Conservation (phyloP, 2,888 invertebrate genomes). For the Lasioglossum figueresi region DNA sequence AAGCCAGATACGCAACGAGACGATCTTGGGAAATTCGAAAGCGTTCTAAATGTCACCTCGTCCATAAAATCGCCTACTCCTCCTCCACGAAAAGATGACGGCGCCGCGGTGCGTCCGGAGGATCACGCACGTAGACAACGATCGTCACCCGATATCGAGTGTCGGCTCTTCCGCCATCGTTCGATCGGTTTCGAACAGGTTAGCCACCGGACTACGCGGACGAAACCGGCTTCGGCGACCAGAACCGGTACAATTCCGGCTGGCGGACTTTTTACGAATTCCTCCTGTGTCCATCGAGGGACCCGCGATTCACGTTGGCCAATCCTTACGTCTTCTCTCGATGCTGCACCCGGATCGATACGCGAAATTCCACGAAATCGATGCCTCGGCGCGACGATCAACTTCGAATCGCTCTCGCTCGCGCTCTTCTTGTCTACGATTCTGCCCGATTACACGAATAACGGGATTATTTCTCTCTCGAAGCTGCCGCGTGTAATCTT, state of each 20-base stretch:
- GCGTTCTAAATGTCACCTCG: constrained; percentile 69
- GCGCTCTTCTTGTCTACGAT: not conserved
- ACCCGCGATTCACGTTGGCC: not conserved
- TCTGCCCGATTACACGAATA: not conserved
- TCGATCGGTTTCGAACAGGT: not conserved
- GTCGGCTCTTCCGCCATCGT: not conserved
- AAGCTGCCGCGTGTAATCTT: not conserved
- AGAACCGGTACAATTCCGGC: constrained; percentile 54
- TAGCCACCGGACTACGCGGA: constrained; percentile 31
- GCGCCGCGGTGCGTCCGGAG: no score
- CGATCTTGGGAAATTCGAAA: constrained; percentile 66
- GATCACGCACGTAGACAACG: not conserved
- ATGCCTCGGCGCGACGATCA: not conserved
- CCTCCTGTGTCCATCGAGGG: not conserved
- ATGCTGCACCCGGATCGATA: not conserved
- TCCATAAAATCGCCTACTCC: constrained; percentile 58
- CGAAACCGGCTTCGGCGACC: constrained; percentile 57
- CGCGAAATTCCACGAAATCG: not conserved
- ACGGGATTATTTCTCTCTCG: not conserved
- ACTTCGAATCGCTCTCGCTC: not conserved
- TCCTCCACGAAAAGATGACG: not conserved
- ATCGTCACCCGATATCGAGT: constrained; percentile 1
- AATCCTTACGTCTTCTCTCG: not conserved
- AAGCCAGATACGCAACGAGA: not conserved
- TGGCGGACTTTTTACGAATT: constrained; percentile 2